These are phyloP conservation scores for Clinocottus analis DNA, from an alignment of 2,113 vertebrate genomes.

Conservation along the genomic window DNA sequence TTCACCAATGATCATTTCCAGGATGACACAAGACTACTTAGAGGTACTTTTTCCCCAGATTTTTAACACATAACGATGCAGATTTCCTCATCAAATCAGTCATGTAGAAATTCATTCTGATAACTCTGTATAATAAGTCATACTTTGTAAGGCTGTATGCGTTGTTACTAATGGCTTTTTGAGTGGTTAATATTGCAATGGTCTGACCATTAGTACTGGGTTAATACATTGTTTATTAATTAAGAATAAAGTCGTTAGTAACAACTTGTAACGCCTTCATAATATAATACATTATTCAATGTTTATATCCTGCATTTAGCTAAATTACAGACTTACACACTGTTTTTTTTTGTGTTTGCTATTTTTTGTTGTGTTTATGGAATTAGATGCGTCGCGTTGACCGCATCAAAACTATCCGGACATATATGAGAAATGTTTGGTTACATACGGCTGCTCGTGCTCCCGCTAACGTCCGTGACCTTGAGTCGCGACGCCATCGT, in stretches of 20 bases:
- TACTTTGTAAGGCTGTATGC: not conserved
- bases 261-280: not conserved
- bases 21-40: conserved; percentile 88
- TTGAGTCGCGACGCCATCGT: not conserved
- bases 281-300: not conserved
- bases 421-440: not conserved
- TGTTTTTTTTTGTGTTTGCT: not conserved
- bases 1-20: conserved; percentile 89
- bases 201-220: not conserved
- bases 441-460: too few relatives aligned
- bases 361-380: not conserved
- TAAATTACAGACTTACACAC: not conserved
- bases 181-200: not conserved
- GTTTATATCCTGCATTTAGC: not conserved
- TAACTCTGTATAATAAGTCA: not conserved
- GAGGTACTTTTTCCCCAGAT: conserved; percentile 81
- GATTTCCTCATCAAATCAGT: conserved; percentile 4
- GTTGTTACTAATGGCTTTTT: not conserved
- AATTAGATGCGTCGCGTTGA: not conserved
- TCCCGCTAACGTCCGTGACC: not conserved
- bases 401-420: not conserved
- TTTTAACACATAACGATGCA: conserved; percentile 44
- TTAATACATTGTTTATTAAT: not conserved
- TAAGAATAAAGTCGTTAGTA: not conserved
- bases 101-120: not conserved